Conservation (phyloP, 2,888 invertebrate species). For the Leptinotarsa peninsularis region DNA sequence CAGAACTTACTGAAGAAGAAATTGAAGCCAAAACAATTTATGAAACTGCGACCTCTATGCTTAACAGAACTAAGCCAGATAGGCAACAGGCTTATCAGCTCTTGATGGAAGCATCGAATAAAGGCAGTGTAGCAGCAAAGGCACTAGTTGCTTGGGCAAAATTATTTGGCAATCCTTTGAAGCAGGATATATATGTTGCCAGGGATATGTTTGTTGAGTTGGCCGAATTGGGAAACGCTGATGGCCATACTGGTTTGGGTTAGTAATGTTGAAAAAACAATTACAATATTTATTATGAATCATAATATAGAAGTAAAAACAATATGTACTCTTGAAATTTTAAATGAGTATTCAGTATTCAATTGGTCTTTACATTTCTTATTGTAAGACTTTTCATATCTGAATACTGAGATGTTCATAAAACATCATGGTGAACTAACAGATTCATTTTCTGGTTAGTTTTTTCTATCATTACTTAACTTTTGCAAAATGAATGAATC, state of each 20-base stretch:
- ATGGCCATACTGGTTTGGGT: conserved; percentile 84
- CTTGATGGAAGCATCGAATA: conserved; percentile 82
- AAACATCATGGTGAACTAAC: too few species aligned
- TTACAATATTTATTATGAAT: too few species aligned
- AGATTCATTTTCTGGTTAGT: too few species aligned
- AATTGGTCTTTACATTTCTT: background rate
- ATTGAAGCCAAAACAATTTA: conserved; percentile 82
- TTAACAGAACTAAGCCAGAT: conserved; percentile 80
- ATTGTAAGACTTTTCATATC: too few species aligned
- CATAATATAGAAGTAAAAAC: too few species aligned
- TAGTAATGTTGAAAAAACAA: conserved; percentile 17
- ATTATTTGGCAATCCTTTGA: conserved; percentile 84
- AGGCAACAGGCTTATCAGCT: conserved; percentile 80
- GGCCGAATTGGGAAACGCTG: conserved; percentile 81
- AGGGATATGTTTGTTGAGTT: conserved; percentile 81
- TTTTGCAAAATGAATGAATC: too few species aligned
- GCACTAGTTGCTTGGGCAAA: conserved; percentile 90
- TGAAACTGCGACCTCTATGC: conserved; percentile 76
- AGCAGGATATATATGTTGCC: conserved; percentile 82
- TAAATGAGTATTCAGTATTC: too few species aligned
- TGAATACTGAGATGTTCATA: too few species aligned
- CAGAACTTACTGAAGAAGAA: conserved; percentile 73
- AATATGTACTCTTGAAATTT: too few species aligned
- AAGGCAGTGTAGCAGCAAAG: conserved; percentile 84
- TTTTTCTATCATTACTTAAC: too few species aligned